These are phyloP conservation scores for Buceros bicornis DNA, from an alignment of 2,797 vertebrate species.

Conservation along the genomic window DNA sequence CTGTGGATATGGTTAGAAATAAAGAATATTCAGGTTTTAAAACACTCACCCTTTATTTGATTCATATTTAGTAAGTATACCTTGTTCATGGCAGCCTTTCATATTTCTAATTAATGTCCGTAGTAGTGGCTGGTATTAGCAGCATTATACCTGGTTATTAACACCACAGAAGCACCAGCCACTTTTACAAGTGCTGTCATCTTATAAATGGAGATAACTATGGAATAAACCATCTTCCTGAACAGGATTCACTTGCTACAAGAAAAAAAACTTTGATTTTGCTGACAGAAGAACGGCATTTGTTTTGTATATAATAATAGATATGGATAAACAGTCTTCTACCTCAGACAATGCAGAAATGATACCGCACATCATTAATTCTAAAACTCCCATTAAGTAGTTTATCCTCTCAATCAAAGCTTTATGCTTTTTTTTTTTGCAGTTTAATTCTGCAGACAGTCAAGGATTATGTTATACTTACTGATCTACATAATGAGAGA, in stretches of 20 bases:
- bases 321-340: not conserved
- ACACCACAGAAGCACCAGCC: not conserved
- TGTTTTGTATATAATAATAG: rapidly evolving
- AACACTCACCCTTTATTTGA: not conserved
- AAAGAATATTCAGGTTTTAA: not conserved
- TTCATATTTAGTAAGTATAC: not conserved
- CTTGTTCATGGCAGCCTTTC: not conserved
- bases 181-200: not conserved
- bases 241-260: not conserved
- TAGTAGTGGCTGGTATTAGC: not conserved
- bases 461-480: not conserved
- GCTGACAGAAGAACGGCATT: not conserved
- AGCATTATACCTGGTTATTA: not conserved
- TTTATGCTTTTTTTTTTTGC: not conserved
- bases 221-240: not conserved
- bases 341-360: not conserved
- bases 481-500: not conserved
- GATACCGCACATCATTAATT: not conserved
- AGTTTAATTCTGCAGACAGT: not conserved
- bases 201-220: not conserved
- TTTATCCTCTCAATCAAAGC: not conserved
- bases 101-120: not conserved
- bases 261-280: not conserved
- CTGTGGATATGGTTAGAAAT: not conserved
- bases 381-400: not conserved